Base-by-base conservation (phyloP, 1,140 invertebrate species). In the Dendrolimus kikuchii region DNA sequence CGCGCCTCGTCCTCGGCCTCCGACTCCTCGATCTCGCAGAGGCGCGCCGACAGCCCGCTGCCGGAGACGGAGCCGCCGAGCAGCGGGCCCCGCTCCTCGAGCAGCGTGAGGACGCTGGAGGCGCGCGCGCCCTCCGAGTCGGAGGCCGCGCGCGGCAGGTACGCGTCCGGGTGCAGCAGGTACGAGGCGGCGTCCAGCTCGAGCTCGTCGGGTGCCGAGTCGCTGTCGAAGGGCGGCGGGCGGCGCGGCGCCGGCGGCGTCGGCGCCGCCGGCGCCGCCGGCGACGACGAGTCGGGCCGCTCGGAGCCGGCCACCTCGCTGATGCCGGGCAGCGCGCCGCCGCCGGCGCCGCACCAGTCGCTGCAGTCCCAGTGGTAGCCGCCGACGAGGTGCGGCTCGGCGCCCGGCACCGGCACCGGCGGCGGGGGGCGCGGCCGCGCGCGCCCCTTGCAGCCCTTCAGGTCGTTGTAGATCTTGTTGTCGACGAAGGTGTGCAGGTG, bases 281-380 rank as follows among this genome's bases (percentile, higher is more conserved):
- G 58, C 39, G 62, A 71, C 37, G 95, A 95, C 37, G 95, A 96
- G 86, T 98, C 96, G 40, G 93, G 93, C 52, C 96, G 93, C 89
- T 97, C 95, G 69, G 93, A 95, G 68, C 95, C 95, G 57, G 95
- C 95, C 62, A 97, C 94, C 71, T 81, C 80, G 53, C 95, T 95
- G 80, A 97, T 97, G 82, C 97, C 96, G 49, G 95, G 95, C 66
- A 97, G 88, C 57, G 95, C 93, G 77, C 93, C 71, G 56, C 72
- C 70, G 92, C 80, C 82, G 23, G 23, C 23, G 92, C 86, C 95
- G 91, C 61, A 95, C 96, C 96, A 98, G 89, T 98, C 96, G 62
- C 95, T 97, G 80, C 95, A 97, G 88, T 98, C 96, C 96, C 96
- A 98, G 89, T 97, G 95, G 88, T 98, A 98, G 79, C 81, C 86